Evolutionary conservation across 2,797 vertebrate genomes (phyloP).

Genomic region (Aulostomus chinensis): DNA sequence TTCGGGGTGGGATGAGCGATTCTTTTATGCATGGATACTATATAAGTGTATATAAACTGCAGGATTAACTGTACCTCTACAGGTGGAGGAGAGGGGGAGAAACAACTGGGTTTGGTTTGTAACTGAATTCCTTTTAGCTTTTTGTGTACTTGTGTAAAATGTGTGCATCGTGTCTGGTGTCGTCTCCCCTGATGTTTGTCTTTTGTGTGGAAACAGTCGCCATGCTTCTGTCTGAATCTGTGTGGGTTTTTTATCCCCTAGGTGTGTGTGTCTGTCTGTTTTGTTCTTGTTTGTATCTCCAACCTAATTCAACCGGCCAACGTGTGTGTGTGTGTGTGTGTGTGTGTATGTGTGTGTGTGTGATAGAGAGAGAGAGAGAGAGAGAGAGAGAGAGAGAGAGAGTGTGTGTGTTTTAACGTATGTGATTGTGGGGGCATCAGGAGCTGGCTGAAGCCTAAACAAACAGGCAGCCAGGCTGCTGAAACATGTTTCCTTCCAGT

Average conservation of each 20-base stretch:
- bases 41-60: conserved; percentile 80
- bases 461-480: conserved; percentile 39
- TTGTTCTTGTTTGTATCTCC: conserved; percentile 34
- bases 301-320: conserved; percentile 28
- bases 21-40: conserved; percentile 84
- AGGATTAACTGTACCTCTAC: conserved; percentile 73
- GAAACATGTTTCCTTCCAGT: conserved; percentile 37
- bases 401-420: too few relatives aligned
- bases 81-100: conserved; percentile 66
- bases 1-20: conserved; percentile 67
- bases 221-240: conserved; percentile 25
- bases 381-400: too few relatives aligned
- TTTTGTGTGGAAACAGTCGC: conserved; percentile 28
- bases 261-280: conserved; percentile 17
- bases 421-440: too few relatives aligned
- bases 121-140: conserved; percentile 48
- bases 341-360: too few relatives aligned
- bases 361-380: too few relatives aligned
- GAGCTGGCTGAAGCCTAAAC: conserved; percentile 26
- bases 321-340: conserved; percentile 53
- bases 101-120: conserved; percentile 45
- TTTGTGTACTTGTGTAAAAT: conserved; percentile 61
- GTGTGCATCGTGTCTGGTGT: conserved; percentile 49
- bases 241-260: conserved; percentile 34
- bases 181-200: conserved; percentile 24